Percentiles rank a stretch among this genome's conserved stretches.
These are phyloP conservation scores for Nerophis ophidion DNA, from an alignment of 2,113 vertebrate species.

Conservation along the genomic window DNA sequence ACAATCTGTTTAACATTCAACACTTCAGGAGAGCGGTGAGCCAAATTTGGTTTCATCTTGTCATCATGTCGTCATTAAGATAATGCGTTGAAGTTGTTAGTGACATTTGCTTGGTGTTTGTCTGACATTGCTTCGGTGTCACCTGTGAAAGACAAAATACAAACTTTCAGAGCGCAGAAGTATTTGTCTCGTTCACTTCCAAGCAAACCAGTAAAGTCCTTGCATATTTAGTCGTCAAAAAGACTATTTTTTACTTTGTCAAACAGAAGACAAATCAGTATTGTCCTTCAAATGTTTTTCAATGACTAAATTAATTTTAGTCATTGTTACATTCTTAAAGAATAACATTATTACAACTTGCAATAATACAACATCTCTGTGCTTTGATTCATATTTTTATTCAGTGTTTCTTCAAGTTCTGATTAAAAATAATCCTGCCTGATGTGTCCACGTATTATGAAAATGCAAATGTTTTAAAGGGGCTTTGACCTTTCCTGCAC, in stretches of 20 bases:
- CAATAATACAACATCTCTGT: too few relatives aligned
- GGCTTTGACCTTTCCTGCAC: too few relatives aligned
- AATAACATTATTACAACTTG: too few relatives aligned
- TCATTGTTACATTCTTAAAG: too few relatives aligned
- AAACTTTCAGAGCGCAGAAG: neutral
- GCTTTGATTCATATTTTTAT: too few relatives aligned
- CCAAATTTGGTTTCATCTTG: neutral
- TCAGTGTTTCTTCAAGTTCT: constrained; percentile 55
- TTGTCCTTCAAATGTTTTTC: too few relatives aligned
- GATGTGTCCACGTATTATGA: constrained; percentile 62
- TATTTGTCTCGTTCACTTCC: neutral
- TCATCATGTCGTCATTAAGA: constrained; percentile 7
- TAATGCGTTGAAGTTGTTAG: constrained; percentile 15
- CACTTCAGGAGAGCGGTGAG: neutral
- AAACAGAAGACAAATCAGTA: too few relatives aligned
- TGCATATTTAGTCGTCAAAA: neutral
- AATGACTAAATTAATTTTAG: too few relatives aligned
- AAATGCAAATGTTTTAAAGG: too few relatives aligned
- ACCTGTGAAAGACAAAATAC: constrained; percentile 16
- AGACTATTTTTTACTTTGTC: too few relatives aligned
- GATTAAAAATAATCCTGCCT: constrained; percentile 59
- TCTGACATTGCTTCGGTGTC: constrained; percentile 11
- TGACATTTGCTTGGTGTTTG: constrained; percentile 6
- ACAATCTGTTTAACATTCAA: too few relatives aligned
- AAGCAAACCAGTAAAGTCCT: neutral